Conservation (phyloP, 2,797 vertebrate genomes). For the Tokudaia muenninki region DNA sequence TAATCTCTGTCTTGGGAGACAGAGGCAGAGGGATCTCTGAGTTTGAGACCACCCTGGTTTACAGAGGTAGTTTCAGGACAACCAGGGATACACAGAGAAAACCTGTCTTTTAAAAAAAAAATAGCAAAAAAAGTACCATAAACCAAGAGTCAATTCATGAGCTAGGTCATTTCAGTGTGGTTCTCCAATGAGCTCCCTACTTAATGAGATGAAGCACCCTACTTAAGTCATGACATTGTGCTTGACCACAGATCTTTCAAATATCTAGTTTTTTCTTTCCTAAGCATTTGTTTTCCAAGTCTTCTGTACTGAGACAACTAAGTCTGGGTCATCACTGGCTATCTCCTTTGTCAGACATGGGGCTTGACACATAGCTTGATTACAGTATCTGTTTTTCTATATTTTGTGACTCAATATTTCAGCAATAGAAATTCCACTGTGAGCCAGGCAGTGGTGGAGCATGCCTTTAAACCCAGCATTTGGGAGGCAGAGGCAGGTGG, state of each 20-base stretch:
- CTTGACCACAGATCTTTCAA: background rate
- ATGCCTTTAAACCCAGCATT: too few species aligned
- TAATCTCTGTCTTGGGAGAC: background rate
- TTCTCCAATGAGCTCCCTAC: background rate
- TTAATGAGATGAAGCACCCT: background rate
- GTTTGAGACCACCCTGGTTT: background rate
- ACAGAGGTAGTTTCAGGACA: background rate
- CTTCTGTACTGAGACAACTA: background rate
- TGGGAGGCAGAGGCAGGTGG: too few species aligned
- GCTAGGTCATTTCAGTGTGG: background rate
- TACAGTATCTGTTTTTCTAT: background rate
- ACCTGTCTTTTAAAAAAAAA: background rate
- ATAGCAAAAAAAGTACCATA: background rate
- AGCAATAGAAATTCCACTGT: background rate
- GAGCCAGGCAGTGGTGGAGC: background rate
- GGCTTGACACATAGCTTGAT: background rate
- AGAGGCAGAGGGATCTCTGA: background rate
- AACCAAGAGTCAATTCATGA: background rate
- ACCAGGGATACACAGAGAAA: background rate
- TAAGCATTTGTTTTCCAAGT: constrained; percentile 1
- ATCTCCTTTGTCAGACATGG: background rate
- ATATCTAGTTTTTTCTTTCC: constrained; percentile 9
- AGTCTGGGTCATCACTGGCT: background rate
- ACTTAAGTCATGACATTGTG: background rate
- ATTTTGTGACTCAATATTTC: background rate